A percentile compares a stretch with the other conserved stretches of the same genome.
Conservation (phyloP, 2,888 invertebrate genomes). For the Hedychridium roseum region DNA sequence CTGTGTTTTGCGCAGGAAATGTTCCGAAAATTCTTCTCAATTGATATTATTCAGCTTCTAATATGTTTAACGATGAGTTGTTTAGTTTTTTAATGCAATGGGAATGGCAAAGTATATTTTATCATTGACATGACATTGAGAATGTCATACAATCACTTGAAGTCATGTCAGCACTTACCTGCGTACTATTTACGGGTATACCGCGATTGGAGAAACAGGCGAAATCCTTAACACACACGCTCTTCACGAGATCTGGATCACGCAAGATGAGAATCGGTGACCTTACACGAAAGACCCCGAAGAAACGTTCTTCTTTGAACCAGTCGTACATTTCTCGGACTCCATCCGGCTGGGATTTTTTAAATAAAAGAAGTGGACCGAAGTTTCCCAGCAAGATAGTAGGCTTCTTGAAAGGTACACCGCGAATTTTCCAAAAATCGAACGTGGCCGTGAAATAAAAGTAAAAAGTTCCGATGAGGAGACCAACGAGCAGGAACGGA, state of each 20-base stretch:
- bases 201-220: conserved; percentile 52
- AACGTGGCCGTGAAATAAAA: conserved; percentile 52
- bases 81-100: too few relatives aligned
- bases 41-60: neutral
- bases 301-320: conserved; percentile 50
- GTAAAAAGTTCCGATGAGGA: conserved; percentile 40
- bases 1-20: neutral
- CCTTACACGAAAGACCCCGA: conserved; percentile 54
- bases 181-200: conserved; percentile 49
- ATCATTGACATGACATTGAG: too few relatives aligned
- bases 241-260: conserved; percentile 55
- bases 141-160: too few relatives aligned
- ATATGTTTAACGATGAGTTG: too few relatives aligned
- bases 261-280: conserved; percentile 53
- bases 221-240: conserved; percentile 53
- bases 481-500: conserved; percentile 29
- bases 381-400: conserved; percentile 55
- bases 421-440: conserved; percentile 50
- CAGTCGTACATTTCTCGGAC: conserved; percentile 56
- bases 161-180: conserved; percentile 30
- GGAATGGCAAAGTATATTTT: too few relatives aligned
- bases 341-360: conserved; percentile 51
- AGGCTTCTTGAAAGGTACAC: conserved; percentile 53
- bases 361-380: conserved; percentile 46
- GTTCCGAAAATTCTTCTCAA: neutral